Conservation (phyloP, 1,140 invertebrate genomes). For the Drosophila willistoni region DNA sequence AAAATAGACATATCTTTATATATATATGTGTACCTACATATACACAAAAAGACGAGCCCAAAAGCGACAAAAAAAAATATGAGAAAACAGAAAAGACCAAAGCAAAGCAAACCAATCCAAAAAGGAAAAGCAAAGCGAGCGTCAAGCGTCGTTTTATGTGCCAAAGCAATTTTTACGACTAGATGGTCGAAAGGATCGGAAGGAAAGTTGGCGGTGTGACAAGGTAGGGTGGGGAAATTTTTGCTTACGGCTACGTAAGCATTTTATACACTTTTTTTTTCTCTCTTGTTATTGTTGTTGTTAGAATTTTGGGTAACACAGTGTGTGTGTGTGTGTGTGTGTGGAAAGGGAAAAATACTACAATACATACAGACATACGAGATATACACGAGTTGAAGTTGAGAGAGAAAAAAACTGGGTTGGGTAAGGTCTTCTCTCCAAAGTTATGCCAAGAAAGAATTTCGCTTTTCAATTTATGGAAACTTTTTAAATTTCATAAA, state of each 20-base stretch:
- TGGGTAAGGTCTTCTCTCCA: not conserved
- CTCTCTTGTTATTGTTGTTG: not conserved
- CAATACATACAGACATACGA: not conserved
- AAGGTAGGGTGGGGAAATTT: not conserved
- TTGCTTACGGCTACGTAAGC: constrained; percentile 53
- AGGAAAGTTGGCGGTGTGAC: not conserved
- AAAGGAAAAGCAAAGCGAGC: constrained; percentile 47
- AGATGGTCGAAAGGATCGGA: constrained; percentile 31
- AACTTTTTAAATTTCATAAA: constrained; percentile 16
- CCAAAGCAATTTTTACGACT: constrained; percentile 69
- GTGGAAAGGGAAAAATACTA: not conserved
- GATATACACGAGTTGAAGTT: constrained; percentile 10
- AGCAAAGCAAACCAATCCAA: constrained; percentile 20
- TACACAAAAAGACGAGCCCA: constrained; percentile 35
- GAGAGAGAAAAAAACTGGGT: not conserved
- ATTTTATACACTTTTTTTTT: constrained; percentile 53
- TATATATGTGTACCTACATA: constrained; percentile 5
- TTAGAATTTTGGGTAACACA: not conserved
- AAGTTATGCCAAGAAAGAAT: constrained; percentile 20
- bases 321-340: no score
- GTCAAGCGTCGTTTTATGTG: constrained; percentile 69
- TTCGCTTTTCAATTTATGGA: constrained; percentile 23
- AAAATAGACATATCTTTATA: constrained; percentile 38
- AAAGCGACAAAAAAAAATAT: constrained; percentile 22
- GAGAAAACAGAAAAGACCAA: not conserved